Base-by-base conservation (phyloP, 2,797 vertebrate genomes). In the Siniperca scherzeri region DNA sequence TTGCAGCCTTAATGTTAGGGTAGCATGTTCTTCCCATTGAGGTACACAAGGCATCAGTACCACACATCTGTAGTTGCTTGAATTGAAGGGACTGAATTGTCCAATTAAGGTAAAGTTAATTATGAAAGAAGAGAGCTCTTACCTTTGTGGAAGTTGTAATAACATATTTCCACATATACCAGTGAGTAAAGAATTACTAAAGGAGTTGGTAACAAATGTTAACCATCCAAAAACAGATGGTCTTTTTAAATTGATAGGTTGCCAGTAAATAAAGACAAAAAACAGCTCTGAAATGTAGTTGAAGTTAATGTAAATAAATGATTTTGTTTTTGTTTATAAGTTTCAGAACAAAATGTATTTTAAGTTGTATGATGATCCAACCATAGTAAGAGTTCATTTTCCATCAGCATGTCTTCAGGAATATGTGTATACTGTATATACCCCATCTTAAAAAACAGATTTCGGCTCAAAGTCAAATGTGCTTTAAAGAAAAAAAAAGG, bases 391-490 rank as follows among this genome's bases (percentile, higher is more conserved):
- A 59, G 8, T 40, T 25, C 0, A 40, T 65, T 62, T 40, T 53
- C 3, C 12, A 46, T 57, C 11, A 14, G 36, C 19, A 13, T 19
- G 22, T 25, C 21, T 72, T 61, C 42, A 69, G 59, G 38, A 27
- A 36, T 65, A 44, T 65, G 17, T 82, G 33, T 59, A 27, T 42
- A 68, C 22, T 56, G 5, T 48, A 30, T 78, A 57, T 62, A 53
- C 21, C 64, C 84, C 3, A 72, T 81, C 53, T 82, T 78, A 56
- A 87, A 91, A 30, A 88, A 78, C 73, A 70, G 67, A 84, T 78
- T 77, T 86, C 36, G 25, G 46, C 78, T 83, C 65, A 17, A 86
- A 89, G 90, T 90, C 84, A 83, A 90, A 92, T 84, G 84, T 88
- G 74, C 87, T 88, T 89, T 87, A 77, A 86, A 76, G 48, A 60